Conservation (phyloP, 2,797 vertebrate species). For the Dryobates pubescens region DNA sequence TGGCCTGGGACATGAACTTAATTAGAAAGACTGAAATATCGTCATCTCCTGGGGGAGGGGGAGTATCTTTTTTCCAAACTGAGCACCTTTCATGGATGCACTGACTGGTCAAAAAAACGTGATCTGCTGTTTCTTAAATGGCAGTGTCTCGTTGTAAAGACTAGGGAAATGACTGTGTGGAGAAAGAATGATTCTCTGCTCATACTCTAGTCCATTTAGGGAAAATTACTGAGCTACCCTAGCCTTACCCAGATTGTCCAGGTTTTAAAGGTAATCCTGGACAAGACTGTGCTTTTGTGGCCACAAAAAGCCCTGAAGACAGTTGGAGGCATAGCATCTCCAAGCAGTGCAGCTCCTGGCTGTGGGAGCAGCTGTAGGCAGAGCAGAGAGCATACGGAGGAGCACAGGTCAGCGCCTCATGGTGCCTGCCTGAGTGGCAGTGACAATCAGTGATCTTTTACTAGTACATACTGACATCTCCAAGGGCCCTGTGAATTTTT, state of each 20-base stretch:
- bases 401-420: not conserved
- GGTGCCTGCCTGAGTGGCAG: not conserved
- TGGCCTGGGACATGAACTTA: conserved; percentile 33
- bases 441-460: not conserved
- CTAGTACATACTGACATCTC: not conserved
- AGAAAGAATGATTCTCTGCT: not conserved
- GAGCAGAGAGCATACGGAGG: conserved; percentile 9
- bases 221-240: not conserved
- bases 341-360: accelerated
- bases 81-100: conserved; percentile 16
- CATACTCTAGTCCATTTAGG: not conserved
- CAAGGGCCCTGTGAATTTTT: not conserved
- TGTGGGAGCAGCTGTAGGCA: conserved; percentile 4
- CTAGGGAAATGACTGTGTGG: not conserved
- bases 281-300: not conserved
- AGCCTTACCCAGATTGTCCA: not conserved
- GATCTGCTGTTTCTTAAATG: not conserved
- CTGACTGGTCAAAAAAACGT: not conserved
- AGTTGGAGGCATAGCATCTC: not conserved
- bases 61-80: not conserved
- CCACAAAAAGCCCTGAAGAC: not conserved
- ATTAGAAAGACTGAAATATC: conserved; percentile 57
- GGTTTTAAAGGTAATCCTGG: not conserved
- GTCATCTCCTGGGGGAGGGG: conserved; percentile 47
- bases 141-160: not conserved